These are phyloP conservation scores for Coreoperca whiteheadi DNA, from an alignment of 2,113 vertebrate species.

Conservation along the genomic window DNA sequence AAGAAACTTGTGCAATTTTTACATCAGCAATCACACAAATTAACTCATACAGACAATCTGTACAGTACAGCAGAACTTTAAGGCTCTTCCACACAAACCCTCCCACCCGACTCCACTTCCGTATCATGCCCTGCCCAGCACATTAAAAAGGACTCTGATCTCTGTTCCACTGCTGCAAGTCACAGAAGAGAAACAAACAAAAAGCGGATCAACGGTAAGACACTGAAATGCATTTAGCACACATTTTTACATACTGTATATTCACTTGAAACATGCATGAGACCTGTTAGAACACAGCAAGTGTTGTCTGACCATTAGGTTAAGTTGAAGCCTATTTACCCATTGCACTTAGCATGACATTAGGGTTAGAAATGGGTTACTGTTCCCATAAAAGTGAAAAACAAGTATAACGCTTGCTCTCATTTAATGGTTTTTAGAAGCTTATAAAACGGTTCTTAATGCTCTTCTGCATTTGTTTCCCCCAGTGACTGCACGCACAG, in stretches of 20 bases:
- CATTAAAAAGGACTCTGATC: slow-evolving; percentile 17
- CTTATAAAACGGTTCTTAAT: background rate
- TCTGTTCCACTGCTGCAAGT: slow-evolving; percentile 14
- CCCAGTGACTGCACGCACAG: background rate
- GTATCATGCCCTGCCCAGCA: slow-evolving; percentile 36
- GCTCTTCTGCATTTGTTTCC: background rate
- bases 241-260: background rate
- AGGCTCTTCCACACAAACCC: slow-evolving; percentile 18
- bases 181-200: background rate
- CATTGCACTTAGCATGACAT: background rate
- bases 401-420: background rate
- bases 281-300: background rate
- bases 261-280: background rate
- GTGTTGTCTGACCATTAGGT: background rate
- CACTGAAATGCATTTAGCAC: background rate
- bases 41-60: background rate
- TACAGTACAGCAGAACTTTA: slow-evolving; percentile 35
- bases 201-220: slow-evolving; percentile 38
- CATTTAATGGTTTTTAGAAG: background rate
- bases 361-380: background rate
- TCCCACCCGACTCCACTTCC: slow-evolving; percentile 27
- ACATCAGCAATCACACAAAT: background rate
- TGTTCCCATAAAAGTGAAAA: background rate
- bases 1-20: background rate
- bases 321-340: background rate